Conservation (phyloP, 92 coral and sea anemone genomes). For the Palythoa heliodiscus region DNA sequence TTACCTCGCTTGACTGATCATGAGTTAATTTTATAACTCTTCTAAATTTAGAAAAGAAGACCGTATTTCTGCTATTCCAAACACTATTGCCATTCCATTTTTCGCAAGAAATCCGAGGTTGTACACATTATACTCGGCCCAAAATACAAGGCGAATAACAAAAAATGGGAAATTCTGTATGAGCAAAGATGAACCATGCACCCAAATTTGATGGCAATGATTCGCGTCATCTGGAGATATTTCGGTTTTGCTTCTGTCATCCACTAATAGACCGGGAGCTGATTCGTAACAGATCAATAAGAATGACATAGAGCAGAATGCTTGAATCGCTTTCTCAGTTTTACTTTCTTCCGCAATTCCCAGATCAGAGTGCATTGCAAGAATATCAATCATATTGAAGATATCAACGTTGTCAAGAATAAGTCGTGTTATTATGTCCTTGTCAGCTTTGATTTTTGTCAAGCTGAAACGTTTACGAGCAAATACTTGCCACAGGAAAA, state of each 20-base stretch:
- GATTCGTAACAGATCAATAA: neutral
- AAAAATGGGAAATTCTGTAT: slow-evolving; percentile 45
- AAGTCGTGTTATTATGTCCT: slow-evolving; percentile 13
- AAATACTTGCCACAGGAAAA: slow-evolving; percentile 5
- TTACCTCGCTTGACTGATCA: too few species aligned
- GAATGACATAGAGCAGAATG: slow-evolving; percentile 41
- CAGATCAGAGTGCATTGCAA: slow-evolving; percentile 10
- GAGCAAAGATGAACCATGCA: neutral
- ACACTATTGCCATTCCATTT: slow-evolving; percentile 26
- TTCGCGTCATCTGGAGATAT: too few species aligned
- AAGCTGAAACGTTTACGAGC: slow-evolving; percentile 8
- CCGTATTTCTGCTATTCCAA: slow-evolving; percentile 6
- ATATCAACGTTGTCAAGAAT: slow-evolving; percentile 47
- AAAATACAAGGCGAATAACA: slow-evolving; percentile 25
- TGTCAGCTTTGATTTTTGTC: neutral
- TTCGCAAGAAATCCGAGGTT: slow-evolving; percentile 43
- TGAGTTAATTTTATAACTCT: too few species aligned
- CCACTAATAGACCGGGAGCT: neutral
- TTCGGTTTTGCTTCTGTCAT: neutral
- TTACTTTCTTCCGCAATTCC: slow-evolving; percentile 23
- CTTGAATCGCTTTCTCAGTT: slow-evolving; percentile 42
- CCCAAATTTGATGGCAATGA: neutral
- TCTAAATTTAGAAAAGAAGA: neutral
- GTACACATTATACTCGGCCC: slow-evolving; percentile 18
- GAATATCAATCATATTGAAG: slow-evolving; percentile 43